Percentiles rank a stretch among this genome's conserved stretches.
Conservation (phyloP, 2,797 vertebrate species). For the Pelochelys cantorii region DNA sequence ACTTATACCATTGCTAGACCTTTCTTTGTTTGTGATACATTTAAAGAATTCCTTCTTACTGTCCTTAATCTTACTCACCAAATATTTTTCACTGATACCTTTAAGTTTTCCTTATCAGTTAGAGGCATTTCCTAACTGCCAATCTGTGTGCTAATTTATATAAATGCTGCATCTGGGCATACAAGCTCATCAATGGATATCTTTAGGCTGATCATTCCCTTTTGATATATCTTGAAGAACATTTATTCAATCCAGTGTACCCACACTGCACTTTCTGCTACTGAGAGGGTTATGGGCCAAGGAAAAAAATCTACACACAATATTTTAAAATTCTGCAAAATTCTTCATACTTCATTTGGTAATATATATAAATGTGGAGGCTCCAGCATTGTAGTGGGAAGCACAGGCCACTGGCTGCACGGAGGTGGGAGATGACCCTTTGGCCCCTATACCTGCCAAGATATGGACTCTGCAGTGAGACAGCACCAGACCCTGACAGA, state of each 20-base stretch:
- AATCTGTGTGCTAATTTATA: background rate
- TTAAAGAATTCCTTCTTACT: background rate
- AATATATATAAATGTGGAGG: too few species aligned
- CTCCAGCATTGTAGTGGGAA: too few species aligned
- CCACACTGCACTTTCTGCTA: background rate
- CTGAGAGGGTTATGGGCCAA: too few species aligned
- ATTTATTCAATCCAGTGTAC: background rate
- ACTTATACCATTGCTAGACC: background rate
- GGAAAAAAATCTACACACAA: too few species aligned
- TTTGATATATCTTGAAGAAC: background rate
- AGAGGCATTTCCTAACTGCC: background rate
- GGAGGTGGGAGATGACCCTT: too few species aligned
- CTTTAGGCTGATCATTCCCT: background rate
- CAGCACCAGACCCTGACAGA: too few species aligned
- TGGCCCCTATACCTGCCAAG: too few species aligned
- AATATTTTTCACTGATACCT: background rate
- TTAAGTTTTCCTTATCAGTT: background rate
- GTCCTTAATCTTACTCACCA: background rate
- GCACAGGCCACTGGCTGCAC: too few species aligned
- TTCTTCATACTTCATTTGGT: too few species aligned
- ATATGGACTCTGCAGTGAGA: too few species aligned
- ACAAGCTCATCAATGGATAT: background rate
- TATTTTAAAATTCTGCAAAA: too few species aligned
- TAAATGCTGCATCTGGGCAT: background rate
- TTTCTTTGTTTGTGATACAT: background rate